phyloP scores from a whole-genome alignment of 1,140 invertebrate species.

The Metopolophium dirhodum region DNA sequence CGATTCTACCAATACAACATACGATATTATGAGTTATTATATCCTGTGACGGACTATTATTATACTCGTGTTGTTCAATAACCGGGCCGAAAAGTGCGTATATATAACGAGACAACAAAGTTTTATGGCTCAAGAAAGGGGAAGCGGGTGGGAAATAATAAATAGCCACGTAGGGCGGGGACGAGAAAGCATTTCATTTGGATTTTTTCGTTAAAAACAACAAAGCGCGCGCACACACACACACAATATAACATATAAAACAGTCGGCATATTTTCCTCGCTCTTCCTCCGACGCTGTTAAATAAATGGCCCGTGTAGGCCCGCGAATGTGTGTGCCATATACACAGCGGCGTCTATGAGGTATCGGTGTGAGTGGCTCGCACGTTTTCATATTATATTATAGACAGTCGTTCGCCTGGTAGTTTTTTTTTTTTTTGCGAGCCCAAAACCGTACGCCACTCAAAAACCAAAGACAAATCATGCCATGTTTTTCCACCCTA shows the following conservation, averaged over 20 bases:
- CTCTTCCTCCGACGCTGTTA: background rate
- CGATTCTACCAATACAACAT: background rate
- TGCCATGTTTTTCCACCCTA: background rate
- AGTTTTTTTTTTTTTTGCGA: background rate
- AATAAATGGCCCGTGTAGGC: background rate
- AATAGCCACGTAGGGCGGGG: background rate
- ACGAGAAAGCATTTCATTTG: constrained; percentile 21
- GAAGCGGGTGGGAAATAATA: background rate
- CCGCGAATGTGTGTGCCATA: background rate
- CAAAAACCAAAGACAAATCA: constrained; percentile 34
- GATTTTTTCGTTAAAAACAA: constrained; percentile 23
- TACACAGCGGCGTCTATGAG: background rate
- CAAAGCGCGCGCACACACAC: background rate
- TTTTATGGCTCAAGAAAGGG: background rate
- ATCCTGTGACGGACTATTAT: background rate
- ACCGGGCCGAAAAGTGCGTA: background rate
- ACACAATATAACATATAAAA: background rate
- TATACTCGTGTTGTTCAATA: background rate
- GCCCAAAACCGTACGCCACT: background rate
- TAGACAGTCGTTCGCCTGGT: background rate
- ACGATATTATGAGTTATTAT: background rate
- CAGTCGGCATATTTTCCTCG: background rate
- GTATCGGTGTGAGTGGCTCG: background rate
- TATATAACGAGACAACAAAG: background rate
- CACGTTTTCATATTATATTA: constrained; percentile 21